A percentile compares a stretch with the other conserved stretches of the same genome.
Conservation (phyloP, 2,888 invertebrate genomes). For the Tachystola acroxantha region DNA sequence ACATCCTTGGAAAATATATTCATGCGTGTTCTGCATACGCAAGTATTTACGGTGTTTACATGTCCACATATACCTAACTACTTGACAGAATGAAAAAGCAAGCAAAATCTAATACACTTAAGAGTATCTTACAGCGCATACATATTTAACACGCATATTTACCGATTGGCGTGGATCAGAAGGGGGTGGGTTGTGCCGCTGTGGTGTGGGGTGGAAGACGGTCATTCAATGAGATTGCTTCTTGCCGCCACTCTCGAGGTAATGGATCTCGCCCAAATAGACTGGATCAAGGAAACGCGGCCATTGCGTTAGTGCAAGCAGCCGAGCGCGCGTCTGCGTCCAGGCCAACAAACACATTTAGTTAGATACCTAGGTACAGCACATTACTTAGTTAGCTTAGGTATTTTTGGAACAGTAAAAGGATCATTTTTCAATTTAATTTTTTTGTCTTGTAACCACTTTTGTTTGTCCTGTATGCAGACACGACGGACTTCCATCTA, state of each 20-base stretch:
- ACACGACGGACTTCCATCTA: no score
- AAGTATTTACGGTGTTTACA: slow-evolving; percentile 38
- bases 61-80: slow-evolving; percentile 44
- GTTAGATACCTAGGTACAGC: no score
- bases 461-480: no score
- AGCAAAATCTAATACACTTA: slow-evolving; percentile 76
- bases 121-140: slow-evolving; percentile 72
- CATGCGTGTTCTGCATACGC: slow-evolving; percentile 43
- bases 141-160: slow-evolving; percentile 79
- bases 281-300: slow-evolving; percentile 70
- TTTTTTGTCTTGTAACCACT: no score
- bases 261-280: slow-evolving; percentile 78
- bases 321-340: slow-evolving; percentile 3
- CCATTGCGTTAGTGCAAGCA: slow-evolving; percentile 52
- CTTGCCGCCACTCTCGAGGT: slow-evolving; percentile 74
- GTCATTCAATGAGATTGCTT: slow-evolving; percentile 80
- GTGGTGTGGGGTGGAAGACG: slow-evolving; percentile 50
- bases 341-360: slow-evolving; percentile 5
- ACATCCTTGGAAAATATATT: slow-evolving; percentile 32
- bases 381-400: no score
- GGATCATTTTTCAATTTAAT: no score
- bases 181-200: slow-evolving; percentile 26
- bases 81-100: slow-evolving; percentile 73
- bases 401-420: no score
- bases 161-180: slow-evolving; percentile 74